Evolutionary conservation across 2,888 invertebrate species (phyloP).

Genomic region (Invenusta paracnida): DNA sequence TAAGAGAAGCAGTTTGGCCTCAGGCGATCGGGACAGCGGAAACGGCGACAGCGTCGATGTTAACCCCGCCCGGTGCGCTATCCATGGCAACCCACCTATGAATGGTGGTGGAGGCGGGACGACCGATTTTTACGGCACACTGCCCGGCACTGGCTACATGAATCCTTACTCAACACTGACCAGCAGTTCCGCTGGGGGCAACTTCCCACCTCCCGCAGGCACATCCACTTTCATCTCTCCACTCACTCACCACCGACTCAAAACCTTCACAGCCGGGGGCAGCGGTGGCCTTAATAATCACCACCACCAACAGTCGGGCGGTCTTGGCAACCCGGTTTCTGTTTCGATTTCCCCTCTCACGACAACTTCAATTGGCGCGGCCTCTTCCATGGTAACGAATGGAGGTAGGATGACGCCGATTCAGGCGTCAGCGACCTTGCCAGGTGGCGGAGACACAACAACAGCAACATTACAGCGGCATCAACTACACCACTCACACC

Average conservation of each 20-base stretch:
- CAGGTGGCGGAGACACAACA: too few relatives aligned
- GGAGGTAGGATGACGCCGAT: too few relatives aligned
- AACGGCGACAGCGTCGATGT: constrained; percentile 12
- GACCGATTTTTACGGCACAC: neutral
- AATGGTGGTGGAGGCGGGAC: neutral
- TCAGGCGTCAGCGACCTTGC: too few relatives aligned
- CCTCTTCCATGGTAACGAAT: too few relatives aligned
- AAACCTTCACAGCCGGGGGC: neutral
- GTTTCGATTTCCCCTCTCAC: too few relatives aligned
- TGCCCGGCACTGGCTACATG: neutral
- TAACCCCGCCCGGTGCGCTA: neutral
- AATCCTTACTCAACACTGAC: neutral
- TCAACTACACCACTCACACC: too few relatives aligned
- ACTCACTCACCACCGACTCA: neutral
- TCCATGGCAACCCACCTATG: neutral
- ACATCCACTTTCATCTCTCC: constrained; percentile 1
- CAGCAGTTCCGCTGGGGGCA: neutral
- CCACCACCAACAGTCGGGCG: too few relatives aligned
- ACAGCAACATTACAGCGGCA: too few relatives aligned
- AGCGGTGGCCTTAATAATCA: neutral
- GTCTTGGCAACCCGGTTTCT: too few relatives aligned
- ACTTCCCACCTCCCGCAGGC: neutral
- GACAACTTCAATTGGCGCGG: too few relatives aligned
- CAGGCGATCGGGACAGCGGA: constrained; percentile 3
- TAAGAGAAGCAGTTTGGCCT: neutral